Evolutionary conservation across 2,797 vertebrate species (phyloP), one percentile per base, ranked within the genome.

Genomic region (Hydrophis major): DNA sequence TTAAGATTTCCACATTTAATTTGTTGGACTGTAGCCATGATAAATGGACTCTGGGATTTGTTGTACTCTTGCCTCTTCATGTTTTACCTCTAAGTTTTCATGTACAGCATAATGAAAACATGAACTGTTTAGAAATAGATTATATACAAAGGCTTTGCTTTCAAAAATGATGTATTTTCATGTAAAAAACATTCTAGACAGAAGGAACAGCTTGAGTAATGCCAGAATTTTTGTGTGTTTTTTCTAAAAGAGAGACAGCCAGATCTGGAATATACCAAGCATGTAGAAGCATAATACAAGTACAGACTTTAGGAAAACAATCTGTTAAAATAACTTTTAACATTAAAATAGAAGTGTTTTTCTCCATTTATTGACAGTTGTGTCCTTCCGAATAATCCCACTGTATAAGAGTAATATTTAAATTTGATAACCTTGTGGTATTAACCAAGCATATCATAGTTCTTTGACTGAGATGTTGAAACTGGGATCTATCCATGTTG

Each of bases 141-240:
- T 83, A 12, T 47, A 56, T 92, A 50, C 18, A 18, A 88, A 4
- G 93, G 25, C 3, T 94, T 93, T 20, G 11, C 57, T 94, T 93
- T 89, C n/a, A 53, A 11, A 63, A 12, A 55, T 88, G 93, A 91
- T 89, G 1, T 0, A 28, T 94, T 53, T 93, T 91, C 74, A 14
- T 20, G 89, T 88, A 55, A 92, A 92, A 91, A 93, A 8, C 27
- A 56, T 94, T 94, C 60, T 12, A 22, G 6, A 78, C 18, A 4
- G 89, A 28, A 2, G 89, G 63, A 90, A 92, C 18, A 61, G 50
- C 87, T 27, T 5, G 14, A 20, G 27, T 18, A 2, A 2, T 69
- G 28, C 50, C 4, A 57, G 27, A 6, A 57, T 10, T 78, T 91
- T 16, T 61, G 66, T 61, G 78, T 57, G 25, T 11, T 88, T 32